Conservation (phyloP, 1,140 invertebrate genomes). For the Druon quercuslanigerum region DNA sequence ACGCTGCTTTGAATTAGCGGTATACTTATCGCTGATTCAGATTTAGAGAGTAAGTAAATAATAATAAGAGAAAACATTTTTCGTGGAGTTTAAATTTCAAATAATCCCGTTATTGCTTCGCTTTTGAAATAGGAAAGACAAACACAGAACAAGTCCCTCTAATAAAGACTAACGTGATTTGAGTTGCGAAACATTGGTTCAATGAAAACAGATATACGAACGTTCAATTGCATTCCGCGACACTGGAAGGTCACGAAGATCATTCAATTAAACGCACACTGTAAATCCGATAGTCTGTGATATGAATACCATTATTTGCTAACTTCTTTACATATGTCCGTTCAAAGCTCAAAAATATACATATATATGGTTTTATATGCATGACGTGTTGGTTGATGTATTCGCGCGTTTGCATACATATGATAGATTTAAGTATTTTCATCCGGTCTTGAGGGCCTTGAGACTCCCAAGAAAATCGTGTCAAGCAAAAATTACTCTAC, state of each 20-base stretch:
- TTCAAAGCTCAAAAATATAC: not conserved
- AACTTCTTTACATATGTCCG: not conserved
- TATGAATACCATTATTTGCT: constrained; percentile 4
- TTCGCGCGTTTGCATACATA: not conserved
- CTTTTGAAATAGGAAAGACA: too few relatives aligned
- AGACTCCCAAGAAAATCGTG: too few relatives aligned
- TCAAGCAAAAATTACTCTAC: too few relatives aligned
- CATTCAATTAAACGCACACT: constrained; percentile 2
- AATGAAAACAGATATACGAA: constrained; percentile 21
- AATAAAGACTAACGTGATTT: constrained; percentile 25
- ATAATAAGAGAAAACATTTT: too few relatives aligned
- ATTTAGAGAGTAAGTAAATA: too few relatives aligned
- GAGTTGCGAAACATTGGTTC: constrained; percentile 1
- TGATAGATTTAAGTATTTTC: not conserved
- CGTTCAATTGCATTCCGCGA: constrained; percentile 1
- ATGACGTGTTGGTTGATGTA: not conserved
- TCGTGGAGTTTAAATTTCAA: too few relatives aligned
- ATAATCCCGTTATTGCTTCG: too few relatives aligned
- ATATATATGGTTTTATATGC: not conserved
- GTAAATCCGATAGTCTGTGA: constrained; percentile 1
- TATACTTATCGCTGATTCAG: too few relatives aligned
- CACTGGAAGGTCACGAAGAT: constrained; percentile 25
- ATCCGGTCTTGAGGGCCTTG: too few relatives aligned
- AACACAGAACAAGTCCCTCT: not conserved
- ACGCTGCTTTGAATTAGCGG: too few relatives aligned